A percentile compares a stretch with the other conserved stretches of the same genome.
Conservation (phyloP, 2,888 invertebrate genomes). For the Saturnia japonica region DNA sequence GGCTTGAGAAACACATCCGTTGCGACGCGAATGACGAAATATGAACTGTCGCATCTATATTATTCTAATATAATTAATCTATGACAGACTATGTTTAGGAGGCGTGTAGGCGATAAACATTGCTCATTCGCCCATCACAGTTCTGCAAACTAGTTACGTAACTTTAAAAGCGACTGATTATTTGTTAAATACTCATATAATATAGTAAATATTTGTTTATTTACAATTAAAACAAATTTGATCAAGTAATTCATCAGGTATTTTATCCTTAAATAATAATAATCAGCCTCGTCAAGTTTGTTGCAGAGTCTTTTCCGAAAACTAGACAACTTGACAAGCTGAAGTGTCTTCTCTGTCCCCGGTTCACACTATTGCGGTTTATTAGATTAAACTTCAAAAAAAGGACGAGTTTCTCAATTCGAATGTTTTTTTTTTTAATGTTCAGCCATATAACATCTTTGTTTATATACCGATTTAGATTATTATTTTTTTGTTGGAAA, state of each 20-base stretch:
- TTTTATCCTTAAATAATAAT: background rate
- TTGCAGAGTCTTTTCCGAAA: too few relatives aligned
- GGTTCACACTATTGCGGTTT: too few relatives aligned
- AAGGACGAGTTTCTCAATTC: too few relatives aligned
- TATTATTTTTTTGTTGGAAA: too few relatives aligned
- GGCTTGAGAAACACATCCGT: background rate
- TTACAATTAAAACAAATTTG: background rate
- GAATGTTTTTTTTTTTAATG: too few relatives aligned
- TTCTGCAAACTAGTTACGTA: conserved; percentile 4
- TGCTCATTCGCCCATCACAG: background rate
- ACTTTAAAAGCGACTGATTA: background rate
- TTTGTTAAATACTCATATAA: conserved; percentile 5
- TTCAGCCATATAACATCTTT: too few relatives aligned
- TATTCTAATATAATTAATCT: background rate
- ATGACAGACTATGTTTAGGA: background rate
- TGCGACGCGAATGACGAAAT: background rate
- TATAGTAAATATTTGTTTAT: conserved; percentile 7
- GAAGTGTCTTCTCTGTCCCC: too few relatives aligned
- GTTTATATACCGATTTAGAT: too few relatives aligned
- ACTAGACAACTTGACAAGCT: too few relatives aligned
- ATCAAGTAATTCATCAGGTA: background rate
- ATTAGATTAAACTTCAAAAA: too few relatives aligned
- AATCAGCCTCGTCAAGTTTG: too few relatives aligned
- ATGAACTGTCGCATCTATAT: background rate
- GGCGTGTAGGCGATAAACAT: conserved; percentile 9